Percentiles rank a stretch among this genome's conserved stretches.
Evolutionary conservation across 1,140 invertebrate genomes (phyloP).

Genomic region (Eufriesea mexicana): DNA sequence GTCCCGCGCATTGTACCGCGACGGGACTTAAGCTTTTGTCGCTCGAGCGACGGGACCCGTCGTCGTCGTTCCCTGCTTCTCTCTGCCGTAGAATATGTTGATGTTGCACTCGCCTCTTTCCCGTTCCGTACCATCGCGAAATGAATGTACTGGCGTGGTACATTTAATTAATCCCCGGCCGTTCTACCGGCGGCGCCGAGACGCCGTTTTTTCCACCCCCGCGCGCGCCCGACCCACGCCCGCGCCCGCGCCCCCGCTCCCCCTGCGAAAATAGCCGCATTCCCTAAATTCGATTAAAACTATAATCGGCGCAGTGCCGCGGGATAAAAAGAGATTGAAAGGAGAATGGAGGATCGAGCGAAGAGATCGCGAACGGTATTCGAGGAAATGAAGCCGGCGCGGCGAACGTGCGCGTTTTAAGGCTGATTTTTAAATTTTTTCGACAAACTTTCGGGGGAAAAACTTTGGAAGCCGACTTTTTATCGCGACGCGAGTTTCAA

Average conservation of each 20-base stretch:
- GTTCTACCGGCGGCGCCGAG: conserved; percentile 43
- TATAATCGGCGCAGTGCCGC: conserved; percentile 54
- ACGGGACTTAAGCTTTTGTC: conserved; percentile 64
- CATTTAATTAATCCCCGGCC: conserved; percentile 66
- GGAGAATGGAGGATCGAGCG: not conserved
- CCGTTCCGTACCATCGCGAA: conserved; percentile 5
- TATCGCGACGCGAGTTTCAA: no score
- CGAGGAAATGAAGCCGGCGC: conserved; percentile 20
- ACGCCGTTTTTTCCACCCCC: conserved; percentile 37
- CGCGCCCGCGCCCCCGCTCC: no score
- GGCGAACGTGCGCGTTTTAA: not conserved
- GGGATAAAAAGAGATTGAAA: conserved; percentile 21
- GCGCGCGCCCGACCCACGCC: not conserved
- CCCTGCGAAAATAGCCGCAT: conserved; percentile 43
- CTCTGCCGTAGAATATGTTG: conserved; percentile 40
- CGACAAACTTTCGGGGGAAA: not conserved
- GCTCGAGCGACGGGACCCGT: conserved; percentile 40
- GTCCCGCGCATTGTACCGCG: conserved; percentile 52
- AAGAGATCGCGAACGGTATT: conserved; percentile 11
- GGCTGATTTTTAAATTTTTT: not conserved
- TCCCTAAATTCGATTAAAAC: conserved; percentile 70
- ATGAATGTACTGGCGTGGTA: conserved; percentile 49
- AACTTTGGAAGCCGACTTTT: no score
- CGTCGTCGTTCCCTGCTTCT: not conserved
- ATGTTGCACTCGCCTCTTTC: conserved; percentile 28